phyloP scores from a whole-genome alignment of 2,888 invertebrate species.

The Poecilus cupreus region DNA sequence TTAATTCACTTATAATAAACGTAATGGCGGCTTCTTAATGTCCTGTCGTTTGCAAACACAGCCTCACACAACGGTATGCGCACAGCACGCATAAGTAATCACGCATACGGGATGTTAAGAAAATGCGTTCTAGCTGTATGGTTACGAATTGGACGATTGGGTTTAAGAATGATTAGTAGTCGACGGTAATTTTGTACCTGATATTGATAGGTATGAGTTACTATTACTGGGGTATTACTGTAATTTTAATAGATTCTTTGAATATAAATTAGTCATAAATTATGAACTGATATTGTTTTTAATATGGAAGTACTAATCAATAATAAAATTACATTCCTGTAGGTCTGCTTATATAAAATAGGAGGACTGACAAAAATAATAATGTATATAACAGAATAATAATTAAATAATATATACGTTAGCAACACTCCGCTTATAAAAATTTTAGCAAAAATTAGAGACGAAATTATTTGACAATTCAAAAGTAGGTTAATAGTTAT shows the following conservation, averaged over 20 bases:
- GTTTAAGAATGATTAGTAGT: not conserved
- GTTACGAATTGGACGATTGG: not conserved
- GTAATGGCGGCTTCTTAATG: conserved; percentile 27
- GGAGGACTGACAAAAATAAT: not conserved
- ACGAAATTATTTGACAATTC: too few relatives aligned
- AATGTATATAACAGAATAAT: too few relatives aligned
- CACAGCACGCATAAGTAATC: not conserved
- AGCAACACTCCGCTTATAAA: too few relatives aligned
- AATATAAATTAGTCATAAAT: not conserved
- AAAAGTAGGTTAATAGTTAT: too few relatives aligned
- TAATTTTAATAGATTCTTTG: not conserved
- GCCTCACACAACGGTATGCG: not conserved
- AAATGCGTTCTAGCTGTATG: not conserved
- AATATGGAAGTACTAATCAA: not conserved
- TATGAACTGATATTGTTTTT: not conserved
- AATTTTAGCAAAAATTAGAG: too few relatives aligned
- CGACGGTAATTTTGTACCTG: not conserved
- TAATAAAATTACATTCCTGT: too few relatives aligned
- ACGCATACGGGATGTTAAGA: not conserved
- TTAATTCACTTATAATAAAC: conserved; percentile 57
- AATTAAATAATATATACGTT: too few relatives aligned
- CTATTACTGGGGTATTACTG: not conserved
- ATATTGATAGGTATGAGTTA: not conserved
- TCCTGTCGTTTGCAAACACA: not conserved
- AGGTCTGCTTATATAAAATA: not conserved